Conservation (phyloP, 2,888 invertebrate species). For the Physocephala rufipes region DNA sequence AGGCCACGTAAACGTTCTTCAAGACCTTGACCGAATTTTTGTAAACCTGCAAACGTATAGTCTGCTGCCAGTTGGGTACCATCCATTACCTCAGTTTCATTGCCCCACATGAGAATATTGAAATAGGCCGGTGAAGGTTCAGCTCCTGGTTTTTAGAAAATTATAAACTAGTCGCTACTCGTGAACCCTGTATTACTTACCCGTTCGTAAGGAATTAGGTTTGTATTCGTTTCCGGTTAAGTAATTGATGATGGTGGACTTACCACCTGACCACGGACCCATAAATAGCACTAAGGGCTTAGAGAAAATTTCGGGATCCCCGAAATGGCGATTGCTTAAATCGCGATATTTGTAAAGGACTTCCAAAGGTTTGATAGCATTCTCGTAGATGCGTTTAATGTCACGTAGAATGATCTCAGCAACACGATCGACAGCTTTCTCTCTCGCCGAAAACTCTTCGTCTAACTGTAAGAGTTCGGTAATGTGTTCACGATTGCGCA, state of each 20-base stretch:
- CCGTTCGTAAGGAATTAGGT: slow-evolving; percentile 84
- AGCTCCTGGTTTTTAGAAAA: slow-evolving; percentile 72
- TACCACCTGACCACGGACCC: slow-evolving; percentile 97
- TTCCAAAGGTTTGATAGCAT: slow-evolving; percentile 89
- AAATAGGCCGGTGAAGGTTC: slow-evolving; percentile 94
- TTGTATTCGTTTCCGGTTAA: slow-evolving; percentile 87
- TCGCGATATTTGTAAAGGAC: slow-evolving; percentile 91
- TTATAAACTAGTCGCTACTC: no score
- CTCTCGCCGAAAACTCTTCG: slow-evolving; percentile 76
- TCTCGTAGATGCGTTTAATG: slow-evolving; percentile 85
- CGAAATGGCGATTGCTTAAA: slow-evolving; percentile 89
- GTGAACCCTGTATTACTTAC: slow-evolving; percentile 66
- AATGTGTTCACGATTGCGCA: slow-evolving; percentile 82
- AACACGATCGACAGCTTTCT: slow-evolving; percentile 76
- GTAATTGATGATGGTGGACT: slow-evolving; percentile 94
- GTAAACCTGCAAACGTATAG: slow-evolving; percentile 91
- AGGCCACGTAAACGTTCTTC: slow-evolving; percentile 87
- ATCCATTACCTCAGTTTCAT: slow-evolving; percentile 84
- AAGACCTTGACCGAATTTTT: slow-evolving; percentile 94
- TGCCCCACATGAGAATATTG: slow-evolving; percentile 89
- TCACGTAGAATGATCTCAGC: slow-evolving; percentile 84
- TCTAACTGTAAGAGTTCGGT: slow-evolving; percentile 82
- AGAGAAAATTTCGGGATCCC: slow-evolving; percentile 94
- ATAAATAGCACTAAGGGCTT: slow-evolving; percentile 92
- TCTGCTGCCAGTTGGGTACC: slow-evolving; percentile 95